Evolutionary conservation across 2,888 invertebrate genomes (phyloP), one percentile per base, ranked within the genome.

Genomic region (Tenthredo distinguenda): DNA sequence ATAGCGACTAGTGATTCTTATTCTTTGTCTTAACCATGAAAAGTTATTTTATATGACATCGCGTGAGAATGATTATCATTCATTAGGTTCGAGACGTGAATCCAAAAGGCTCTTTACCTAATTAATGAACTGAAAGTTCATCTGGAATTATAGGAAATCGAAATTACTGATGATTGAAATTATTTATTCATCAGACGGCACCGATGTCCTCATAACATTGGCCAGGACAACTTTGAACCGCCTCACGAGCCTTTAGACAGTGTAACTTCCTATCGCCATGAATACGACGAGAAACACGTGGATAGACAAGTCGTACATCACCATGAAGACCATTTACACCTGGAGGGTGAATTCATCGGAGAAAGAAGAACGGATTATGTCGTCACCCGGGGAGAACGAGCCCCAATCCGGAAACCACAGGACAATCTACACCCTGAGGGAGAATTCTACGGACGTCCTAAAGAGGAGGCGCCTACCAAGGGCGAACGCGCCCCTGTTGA

Each of bases 141-240:
- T 50, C 7, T 74, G 18, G 18, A 50, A 31, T 34, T 31, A n/a
- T 26, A 21, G n/a, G 15, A 43, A 7, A n/a, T 43, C 21, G 1
- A 40, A 26, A 79, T 34, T 34, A 9, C 6, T 37, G 2, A 37
- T 40, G 10, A 37, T 47, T 55, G 50, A 34, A 77, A 40, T 40
- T 37, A 81, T 12, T 81, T 21, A 37, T 62, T 40, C 12, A 21
- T 40, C 94, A 98, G 98, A 93, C 97, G 97, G 89, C 98, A 98
- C 94, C 96, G 97, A 91, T 98, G 98, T 94, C 96, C 97, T 89
- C 97, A 97, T 94, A 96, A 95, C 91, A 89, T 91, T 2, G 91
- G 91, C 12, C 90, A 92, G 84, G 93, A 94, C 50, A 91, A 92
- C 81, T 86, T 93, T 21, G 92, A 93, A 40, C 88, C 93, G 9